These are phyloP conservation scores for Tangara arthus DNA, from an alignment of 2,797 vertebrate species.

Conservation along the genomic window DNA sequence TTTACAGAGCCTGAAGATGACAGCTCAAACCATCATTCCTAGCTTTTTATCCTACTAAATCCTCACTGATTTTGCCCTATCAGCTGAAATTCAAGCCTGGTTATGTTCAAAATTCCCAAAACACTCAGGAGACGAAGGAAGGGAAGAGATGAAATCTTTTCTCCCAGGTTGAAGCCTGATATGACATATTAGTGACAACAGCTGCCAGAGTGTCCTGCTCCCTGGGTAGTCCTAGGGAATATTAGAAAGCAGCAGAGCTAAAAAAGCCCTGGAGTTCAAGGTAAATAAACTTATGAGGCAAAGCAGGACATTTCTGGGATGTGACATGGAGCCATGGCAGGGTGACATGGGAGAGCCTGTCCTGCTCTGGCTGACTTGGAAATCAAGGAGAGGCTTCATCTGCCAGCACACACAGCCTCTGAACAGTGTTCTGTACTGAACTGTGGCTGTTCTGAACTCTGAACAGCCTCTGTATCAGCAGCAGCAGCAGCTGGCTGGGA, in stretches of 20 bases:
- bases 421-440: background rate
- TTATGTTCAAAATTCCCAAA: background rate
- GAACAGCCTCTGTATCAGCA: background rate
- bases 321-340: background rate
- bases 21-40: background rate
- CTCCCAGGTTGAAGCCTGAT: background rate
- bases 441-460: too few relatives aligned
- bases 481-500: background rate
- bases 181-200: accelerated
- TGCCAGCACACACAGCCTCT: background rate
- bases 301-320: background rate
- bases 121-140: background rate
- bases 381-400: background rate
- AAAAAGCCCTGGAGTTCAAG: background rate
- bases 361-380: background rate
- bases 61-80: background rate
- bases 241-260: background rate
- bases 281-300: background rate
- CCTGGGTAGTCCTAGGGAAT: background rate
- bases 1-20: background rate
- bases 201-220: background rate
- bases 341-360: background rate
- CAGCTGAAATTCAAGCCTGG: background rate
- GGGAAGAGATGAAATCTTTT: background rate
- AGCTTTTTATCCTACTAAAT: background rate